A percentile compares a stretch with the other conserved stretches of the same genome.
Evolutionary conservation across 2,113 vertebrate species (phyloP).

Genomic region (Odontesthes bonariensis): DNA sequence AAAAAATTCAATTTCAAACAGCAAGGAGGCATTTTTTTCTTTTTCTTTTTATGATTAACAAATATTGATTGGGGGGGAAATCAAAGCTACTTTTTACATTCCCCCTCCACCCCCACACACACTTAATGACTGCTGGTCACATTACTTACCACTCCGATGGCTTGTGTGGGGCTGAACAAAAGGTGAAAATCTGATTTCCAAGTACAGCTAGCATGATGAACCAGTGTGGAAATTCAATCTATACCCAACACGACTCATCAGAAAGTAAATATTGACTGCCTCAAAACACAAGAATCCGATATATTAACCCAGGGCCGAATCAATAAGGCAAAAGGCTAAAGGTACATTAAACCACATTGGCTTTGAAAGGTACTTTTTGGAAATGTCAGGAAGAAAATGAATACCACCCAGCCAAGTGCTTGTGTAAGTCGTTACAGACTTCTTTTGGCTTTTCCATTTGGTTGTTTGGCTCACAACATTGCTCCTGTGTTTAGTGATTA

Average conservation of each 20-base stretch:
- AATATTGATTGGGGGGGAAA: conserved; percentile 75
- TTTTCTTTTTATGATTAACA: conserved; percentile 72
- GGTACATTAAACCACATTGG: conserved; percentile 73
- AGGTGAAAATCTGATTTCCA: conserved; percentile 70
- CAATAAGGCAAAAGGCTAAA: conserved; percentile 76
- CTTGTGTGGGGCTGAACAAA: conserved; percentile 40
- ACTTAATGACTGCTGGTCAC: conserved; percentile 45
- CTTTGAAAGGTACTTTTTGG: conserved; percentile 65
- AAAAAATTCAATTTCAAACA: conserved; percentile 70
- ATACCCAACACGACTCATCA: conserved; percentile 66
- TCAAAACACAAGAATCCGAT: conserved; percentile 63
- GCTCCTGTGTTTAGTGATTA: conserved; percentile 50
- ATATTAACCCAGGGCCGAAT: conserved; percentile 76
- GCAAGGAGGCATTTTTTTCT: conserved; percentile 51
- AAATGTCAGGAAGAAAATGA: conserved; percentile 79
- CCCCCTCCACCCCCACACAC: not conserved
- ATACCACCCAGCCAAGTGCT: conserved; percentile 55
- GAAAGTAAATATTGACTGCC: conserved; percentile 70
- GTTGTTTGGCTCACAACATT: conserved; percentile 25
- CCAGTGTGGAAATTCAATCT: conserved; percentile 76
- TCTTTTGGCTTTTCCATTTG: conserved; percentile 70
- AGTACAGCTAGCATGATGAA: conserved; percentile 62
- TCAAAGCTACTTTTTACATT: conserved; percentile 62
- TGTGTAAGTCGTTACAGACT: conserved; percentile 65
- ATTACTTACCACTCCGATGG: conserved; percentile 53